These are phyloP conservation scores for Sceliomorpha sp. DNA, from an alignment of 2,888 invertebrate species.

Conservation along the genomic window DNA sequence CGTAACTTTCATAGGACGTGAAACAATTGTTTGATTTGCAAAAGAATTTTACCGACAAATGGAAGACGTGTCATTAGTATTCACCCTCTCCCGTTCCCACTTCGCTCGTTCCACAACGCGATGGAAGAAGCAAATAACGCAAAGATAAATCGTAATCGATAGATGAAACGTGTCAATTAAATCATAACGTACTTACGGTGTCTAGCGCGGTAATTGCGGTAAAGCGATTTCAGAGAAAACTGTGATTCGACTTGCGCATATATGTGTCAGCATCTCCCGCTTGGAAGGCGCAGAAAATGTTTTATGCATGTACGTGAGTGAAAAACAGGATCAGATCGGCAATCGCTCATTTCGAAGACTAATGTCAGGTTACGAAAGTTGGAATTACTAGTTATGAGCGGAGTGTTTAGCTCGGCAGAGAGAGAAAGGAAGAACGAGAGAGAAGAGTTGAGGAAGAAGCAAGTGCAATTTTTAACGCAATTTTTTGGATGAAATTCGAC, in stretches of 20 bases:
- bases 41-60: constrained; percentile 7
- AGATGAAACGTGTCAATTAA: no score
- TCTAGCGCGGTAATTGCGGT: no score
- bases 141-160: no score
- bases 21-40: constrained; percentile 12
- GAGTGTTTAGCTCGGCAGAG: constrained; percentile 14
- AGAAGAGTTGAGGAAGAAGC: constrained; percentile 14
- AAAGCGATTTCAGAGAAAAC: no score
- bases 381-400: constrained; percentile 32
- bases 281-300: constrained; percentile 6
- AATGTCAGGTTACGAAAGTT: constrained; percentile 39
- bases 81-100: neutral
- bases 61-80: neutral
- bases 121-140: no score
- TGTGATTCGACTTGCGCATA: constrained; percentile 1
- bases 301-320: constrained; percentile 33
- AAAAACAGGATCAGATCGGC: constrained; percentile 25
- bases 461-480: constrained; percentile 33
- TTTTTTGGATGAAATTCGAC: neutral
- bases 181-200: no score
- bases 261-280: constrained; percentile 6
- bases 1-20: neutral
- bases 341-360: constrained; percentile 31
- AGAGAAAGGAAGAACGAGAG: constrained; percentile 1
- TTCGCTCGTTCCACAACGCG: no score